Evolutionary conservation across 1,140 invertebrate species (phyloP), one percentile per base, ranked within the genome.

Genomic region (Oedothorax gibbosus): DNA sequence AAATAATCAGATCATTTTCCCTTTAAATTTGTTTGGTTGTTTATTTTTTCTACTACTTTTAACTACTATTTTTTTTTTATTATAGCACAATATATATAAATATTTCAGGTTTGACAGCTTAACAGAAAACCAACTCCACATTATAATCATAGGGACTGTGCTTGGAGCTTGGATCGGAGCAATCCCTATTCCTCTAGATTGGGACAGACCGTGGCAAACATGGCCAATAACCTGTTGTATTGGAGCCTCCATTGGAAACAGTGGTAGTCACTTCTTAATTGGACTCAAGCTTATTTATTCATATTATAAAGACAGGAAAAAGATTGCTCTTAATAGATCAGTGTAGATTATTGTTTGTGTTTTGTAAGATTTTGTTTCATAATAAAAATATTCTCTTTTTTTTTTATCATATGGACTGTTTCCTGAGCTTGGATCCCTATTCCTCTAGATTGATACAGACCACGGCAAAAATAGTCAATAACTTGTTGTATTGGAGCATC

Each of bases 381-480:
- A 60, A n/a, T 35, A 35, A 35, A 35, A 35, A 35, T 2, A 35
- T 2, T 2, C 5, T 35, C 35, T 35, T 1, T 35, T 35, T 35
- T 35, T 35, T 35, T 35, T 35, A 86, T 79, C 21, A 78, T 89
- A 8, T 88, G 88, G 50, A 88, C 94, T 18, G 87, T 97, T 12
- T 88, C 96, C 54, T 96, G 96, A n/a, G 93, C 95, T 12, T 98
- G 96, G 96, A 88, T 95, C 86, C 93, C 95, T 0, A 96, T 98
- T 85, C 96, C 96, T 50, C 90, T 98, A 12, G 96, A 98, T 89
- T 98, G 97, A 96, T 95, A 98, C 89, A 92, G 94, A 84, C 94
- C 95, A 1, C 98, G 96, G 96, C 96, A 93, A 90, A 90, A 89
- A 76, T 96, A 95, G 95, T 95, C 95, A 0, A 93, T 95, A 87